phyloP scores from a whole-genome alignment of 2,113 vertebrate genomes.

The Bubo bubo region DNA sequence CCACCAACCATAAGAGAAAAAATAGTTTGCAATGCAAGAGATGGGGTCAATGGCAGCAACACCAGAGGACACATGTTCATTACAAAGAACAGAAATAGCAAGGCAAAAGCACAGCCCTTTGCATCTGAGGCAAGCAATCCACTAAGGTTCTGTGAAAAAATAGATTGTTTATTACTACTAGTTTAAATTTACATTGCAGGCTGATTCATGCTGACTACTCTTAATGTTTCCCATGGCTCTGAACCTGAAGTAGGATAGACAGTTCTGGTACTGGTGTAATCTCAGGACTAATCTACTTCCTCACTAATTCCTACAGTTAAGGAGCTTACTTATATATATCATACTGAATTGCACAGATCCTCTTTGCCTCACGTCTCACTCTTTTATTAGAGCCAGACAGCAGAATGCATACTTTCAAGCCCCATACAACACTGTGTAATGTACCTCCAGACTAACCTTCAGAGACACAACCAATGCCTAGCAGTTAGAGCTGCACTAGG shows the following conservation, averaged over 20 bases:
- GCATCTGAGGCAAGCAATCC: background rate
- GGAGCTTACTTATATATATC: conserved; percentile 42
- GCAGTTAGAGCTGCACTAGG: background rate
- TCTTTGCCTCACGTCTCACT: conserved; percentile 8
- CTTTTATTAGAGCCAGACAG: background rate
- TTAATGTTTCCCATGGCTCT: conserved; percentile 17
- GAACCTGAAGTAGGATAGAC: conserved; percentile 30
- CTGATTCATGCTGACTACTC: conserved; percentile 27
- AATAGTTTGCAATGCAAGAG: background rate
- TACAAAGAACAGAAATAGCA: background rate
- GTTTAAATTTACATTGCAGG: conserved; percentile 34
- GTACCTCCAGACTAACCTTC: background rate
- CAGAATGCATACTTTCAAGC: background rate
- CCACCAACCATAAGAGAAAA: background rate
- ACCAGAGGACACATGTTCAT: background rate
- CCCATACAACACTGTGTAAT: background rate
- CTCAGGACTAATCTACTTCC: conserved; percentile 51
- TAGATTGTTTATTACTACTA: background rate
- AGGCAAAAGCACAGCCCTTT: background rate
- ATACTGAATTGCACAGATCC: conserved; percentile 54
- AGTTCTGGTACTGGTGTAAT: conserved; percentile 36
- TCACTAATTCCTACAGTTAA: conserved; percentile 53
- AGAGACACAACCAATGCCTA: background rate
- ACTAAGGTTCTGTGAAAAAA: background rate
- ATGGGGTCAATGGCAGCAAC: background rate